A percentile compares a stretch with the other conserved stretches of the same genome.
phyloP scores from a whole-genome alignment of 2,797 vertebrate species.

The Spinus pinus region DNA sequence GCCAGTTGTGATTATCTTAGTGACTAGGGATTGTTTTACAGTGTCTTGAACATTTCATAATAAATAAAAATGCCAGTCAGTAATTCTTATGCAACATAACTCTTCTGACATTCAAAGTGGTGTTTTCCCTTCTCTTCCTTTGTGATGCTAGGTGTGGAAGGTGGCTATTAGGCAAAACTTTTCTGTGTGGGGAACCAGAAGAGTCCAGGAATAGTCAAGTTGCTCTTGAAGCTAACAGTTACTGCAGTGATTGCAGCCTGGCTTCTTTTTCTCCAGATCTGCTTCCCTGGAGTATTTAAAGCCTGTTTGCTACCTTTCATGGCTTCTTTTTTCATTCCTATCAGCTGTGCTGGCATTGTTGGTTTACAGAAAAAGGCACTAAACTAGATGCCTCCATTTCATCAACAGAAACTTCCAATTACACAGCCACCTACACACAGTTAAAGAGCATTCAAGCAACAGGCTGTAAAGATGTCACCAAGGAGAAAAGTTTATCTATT shows the following conservation, averaged over 20 bases:
- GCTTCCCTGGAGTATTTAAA: neutral
- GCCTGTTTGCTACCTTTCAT: neutral
- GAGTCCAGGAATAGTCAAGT: neutral
- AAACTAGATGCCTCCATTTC: neutral
- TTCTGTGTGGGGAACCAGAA: neutral
- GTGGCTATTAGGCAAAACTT: neutral
- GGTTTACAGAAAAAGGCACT: neutral
- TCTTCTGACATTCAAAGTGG: neutral
- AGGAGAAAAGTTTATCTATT: neutral
- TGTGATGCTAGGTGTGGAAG: neutral
- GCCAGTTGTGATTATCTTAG: slow-evolving; percentile 9
- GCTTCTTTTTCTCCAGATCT: neutral
- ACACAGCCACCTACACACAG: neutral
- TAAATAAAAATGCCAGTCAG: neutral
- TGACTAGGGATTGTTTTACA: neutral
- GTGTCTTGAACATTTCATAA: neutral
- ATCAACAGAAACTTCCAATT: slow-evolving; percentile 12
- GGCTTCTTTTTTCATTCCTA: neutral
- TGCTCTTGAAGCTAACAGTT: neutral
- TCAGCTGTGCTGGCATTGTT: neutral
- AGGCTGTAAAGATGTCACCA: neutral
- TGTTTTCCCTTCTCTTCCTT: neutral
- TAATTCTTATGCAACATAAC: neutral
- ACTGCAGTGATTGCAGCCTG: neutral
- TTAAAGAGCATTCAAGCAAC: neutral